Percentiles rank a stretch among this genome's conserved stretches.
phyloP scores from a whole-genome alignment of 2,888 invertebrate genomes.

The Platynereis dumerilii region DNA sequence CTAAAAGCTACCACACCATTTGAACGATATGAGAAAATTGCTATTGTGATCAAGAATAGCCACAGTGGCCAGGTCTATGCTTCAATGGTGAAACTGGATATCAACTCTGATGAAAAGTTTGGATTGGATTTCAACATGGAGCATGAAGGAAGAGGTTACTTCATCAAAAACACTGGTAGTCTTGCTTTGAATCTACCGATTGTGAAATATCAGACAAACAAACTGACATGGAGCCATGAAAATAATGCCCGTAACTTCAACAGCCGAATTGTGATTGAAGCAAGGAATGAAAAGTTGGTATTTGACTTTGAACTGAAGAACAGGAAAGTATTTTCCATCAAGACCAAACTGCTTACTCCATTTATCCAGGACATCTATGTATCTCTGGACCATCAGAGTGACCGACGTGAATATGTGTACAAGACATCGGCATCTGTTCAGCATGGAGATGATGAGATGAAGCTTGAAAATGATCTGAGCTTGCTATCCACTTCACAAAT shows the following conservation, averaged over 20 bases:
- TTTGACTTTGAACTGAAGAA: slow-evolving; percentile 14
- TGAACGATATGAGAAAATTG: no score
- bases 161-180: slow-evolving; percentile 30
- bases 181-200: slow-evolving; percentile 30
- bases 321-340: not conserved
- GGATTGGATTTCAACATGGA: slow-evolving; percentile 26
- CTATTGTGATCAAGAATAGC: no score
- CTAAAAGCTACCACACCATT: no score
- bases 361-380: not conserved
- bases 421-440: slow-evolving; percentile 12
- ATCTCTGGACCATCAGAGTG: slow-evolving; percentile 17
- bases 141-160: slow-evolving; percentile 18
- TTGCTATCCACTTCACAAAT: no score
- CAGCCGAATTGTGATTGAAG: slow-evolving; percentile 24
- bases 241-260: slow-evolving; percentile 25
- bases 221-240: slow-evolving; percentile 30
- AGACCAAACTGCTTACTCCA: slow-evolving; percentile 12
- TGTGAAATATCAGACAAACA: slow-evolving; percentile 12
- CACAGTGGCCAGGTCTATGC: slow-evolving; percentile 7
- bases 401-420: not conserved
- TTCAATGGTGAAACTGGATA: slow-evolving; percentile 15
- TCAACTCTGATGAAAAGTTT: slow-evolving; percentile 29
- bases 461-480: slow-evolving; percentile 24
- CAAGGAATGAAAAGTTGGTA: not conserved
- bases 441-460: slow-evolving; percentile 24